Conservation (phyloP, 2,797 vertebrate genomes). For the Lagocephalus sceleratus region DNA sequence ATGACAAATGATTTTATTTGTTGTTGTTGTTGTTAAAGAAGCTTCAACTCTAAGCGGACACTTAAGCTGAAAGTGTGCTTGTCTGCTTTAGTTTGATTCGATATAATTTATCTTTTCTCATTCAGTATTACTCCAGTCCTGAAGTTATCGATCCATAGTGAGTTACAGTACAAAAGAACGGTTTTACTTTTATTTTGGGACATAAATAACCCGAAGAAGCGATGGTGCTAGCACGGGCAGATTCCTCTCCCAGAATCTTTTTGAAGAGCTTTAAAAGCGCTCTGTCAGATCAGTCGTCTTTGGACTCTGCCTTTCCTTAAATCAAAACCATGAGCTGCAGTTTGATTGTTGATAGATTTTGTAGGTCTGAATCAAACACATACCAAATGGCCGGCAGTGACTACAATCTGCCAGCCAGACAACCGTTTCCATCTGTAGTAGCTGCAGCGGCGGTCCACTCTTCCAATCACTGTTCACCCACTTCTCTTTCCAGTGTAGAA, state of each 20-base stretch:
- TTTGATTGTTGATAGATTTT: constrained; percentile 44
- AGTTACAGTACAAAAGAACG: constrained; percentile 7
- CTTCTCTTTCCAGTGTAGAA: constrained; percentile 20
- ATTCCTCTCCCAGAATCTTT: constrained; percentile 41
- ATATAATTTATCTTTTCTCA: neutral
- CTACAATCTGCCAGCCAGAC: constrained; percentile 19
- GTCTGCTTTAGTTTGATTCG: too few species aligned
- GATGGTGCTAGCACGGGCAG: constrained; percentile 15
- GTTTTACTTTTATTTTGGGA: constrained; percentile 24
- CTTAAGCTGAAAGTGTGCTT: too few species aligned
- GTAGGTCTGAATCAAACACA: constrained; percentile 30
- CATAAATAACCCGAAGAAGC: constrained; percentile 19
- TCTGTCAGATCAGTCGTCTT: constrained; percentile 64
- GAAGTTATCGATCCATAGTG: neutral
- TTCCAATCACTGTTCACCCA: neutral
- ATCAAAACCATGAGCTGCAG: constrained; percentile 44
- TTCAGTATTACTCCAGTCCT: neutral
- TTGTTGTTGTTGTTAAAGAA: too few species aligned
- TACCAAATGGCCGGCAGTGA: constrained; percentile 15
- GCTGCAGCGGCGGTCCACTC: constrained; percentile 3
- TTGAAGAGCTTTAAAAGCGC: constrained; percentile 55
- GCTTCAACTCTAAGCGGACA: too few species aligned
- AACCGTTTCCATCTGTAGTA: constrained; percentile 7
- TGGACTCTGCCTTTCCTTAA: constrained; percentile 50
- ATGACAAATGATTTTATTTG: too few species aligned